Evolutionary conservation across 2,797 vertebrate species (phyloP).

Genomic region (Cossypha polioptera): DNA sequence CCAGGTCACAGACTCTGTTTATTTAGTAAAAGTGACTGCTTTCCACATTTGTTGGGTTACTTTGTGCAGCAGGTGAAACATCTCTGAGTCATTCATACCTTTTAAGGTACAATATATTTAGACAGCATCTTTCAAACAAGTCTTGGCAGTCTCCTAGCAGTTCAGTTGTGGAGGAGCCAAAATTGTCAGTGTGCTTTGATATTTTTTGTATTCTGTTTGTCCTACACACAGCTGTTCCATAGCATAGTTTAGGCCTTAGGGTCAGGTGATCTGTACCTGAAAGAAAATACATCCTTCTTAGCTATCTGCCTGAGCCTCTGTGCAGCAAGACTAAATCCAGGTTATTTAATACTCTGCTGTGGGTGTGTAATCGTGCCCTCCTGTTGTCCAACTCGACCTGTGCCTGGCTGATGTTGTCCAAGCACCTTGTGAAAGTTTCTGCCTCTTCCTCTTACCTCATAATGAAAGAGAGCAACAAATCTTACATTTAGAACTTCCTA

Average conservation of each 20-base stretch:
- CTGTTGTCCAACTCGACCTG: background rate
- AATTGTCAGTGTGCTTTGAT: background rate
- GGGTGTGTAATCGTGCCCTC: background rate
- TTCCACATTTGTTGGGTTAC: background rate
- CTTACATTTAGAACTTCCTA: background rate
- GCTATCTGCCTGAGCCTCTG: background rate
- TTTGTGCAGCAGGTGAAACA: background rate
- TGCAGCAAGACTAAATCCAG: background rate
- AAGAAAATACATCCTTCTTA: background rate
- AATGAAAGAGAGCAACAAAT: background rate
- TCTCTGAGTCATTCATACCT: background rate
- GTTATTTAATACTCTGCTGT: background rate
- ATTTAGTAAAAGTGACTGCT: background rate
- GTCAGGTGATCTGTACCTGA: background rate
- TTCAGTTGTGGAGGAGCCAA: background rate
- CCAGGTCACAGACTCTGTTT: background rate
- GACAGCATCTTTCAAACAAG: background rate
- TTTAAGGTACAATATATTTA: background rate
- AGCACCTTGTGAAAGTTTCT: background rate
- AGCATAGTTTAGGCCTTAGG: background rate
- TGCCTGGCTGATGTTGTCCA: background rate
- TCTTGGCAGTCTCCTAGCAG: background rate
- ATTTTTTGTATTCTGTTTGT: background rate
- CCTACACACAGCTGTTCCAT: background rate
- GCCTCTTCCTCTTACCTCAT: background rate